These are phyloP conservation scores for Protomyctophum bolini DNA, from an alignment of 2,113 vertebrate species.

Conservation along the genomic window DNA sequence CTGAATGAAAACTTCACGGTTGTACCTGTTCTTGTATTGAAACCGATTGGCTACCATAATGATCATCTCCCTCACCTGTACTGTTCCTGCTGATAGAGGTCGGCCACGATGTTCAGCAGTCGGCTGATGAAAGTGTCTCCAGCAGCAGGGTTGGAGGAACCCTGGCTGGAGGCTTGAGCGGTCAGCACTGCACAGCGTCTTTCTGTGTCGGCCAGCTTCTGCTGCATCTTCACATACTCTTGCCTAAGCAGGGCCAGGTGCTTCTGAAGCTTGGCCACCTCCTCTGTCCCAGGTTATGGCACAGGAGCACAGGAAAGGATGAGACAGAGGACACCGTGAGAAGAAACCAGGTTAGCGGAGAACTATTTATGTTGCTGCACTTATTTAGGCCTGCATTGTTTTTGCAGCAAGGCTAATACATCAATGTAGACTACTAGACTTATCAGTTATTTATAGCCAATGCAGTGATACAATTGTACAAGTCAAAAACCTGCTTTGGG, in stretches of 20 bases:
- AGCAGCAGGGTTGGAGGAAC: conserved; percentile 65
- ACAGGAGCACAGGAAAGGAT: conserved; percentile 1
- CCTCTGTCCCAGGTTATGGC: conserved; percentile 80
- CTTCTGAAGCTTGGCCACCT: conserved; percentile 99
- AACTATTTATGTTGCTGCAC: background rate
- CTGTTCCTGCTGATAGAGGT: conserved; percentile 92
- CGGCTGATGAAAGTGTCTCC: conserved; percentile 92
- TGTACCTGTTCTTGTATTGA: too few relatives aligned
- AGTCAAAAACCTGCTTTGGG: too few relatives aligned
- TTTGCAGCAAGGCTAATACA: background rate
- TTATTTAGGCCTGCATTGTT: background rate
- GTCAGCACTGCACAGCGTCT: conserved; percentile 88
- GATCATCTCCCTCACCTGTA: conserved; percentile 85
- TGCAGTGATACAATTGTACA: too few relatives aligned
- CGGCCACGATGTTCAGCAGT: conserved; percentile 88
- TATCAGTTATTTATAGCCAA: too few relatives aligned
- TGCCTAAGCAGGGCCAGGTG: conserved; percentile 96
- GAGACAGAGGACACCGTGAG: conserved; percentile 18
- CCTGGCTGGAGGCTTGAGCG: conserved; percentile 82
- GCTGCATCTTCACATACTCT: conserved; percentile 98
- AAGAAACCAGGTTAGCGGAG: conserved; percentile 12
- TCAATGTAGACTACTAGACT: background rate
- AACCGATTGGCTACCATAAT: too few relatives aligned
- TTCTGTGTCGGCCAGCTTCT: conserved; percentile 94
- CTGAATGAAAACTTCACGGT: too few relatives aligned